Base-by-base conservation (phyloP, 1,140 invertebrate species). In the Drosophila tsacasi region DNA sequence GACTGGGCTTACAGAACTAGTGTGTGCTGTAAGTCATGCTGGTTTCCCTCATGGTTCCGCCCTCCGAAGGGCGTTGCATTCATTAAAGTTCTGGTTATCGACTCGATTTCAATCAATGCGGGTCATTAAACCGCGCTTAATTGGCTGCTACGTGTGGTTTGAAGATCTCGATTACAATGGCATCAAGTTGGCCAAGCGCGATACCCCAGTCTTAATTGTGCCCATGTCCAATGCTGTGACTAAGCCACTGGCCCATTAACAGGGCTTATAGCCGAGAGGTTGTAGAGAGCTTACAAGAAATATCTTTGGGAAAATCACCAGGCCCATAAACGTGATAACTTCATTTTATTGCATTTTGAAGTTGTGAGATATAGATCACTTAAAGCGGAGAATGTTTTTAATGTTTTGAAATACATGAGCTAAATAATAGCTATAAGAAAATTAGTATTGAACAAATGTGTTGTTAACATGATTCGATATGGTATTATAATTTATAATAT, bases 11-110 rank as follows among this genome's bases (percentile, higher is more conserved):
- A 63, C 35, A 78, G 82, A 81, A 85, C 82, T 19, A 37, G 67
- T 44, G 13, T 55, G 4, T 37, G 52, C 19, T 37, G 19, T 37
- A 55, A 55, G 52, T 46, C 64, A 66, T 68, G 60, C 68, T 55
- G 30, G 32, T 46, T 74, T 62, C 61, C 35, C 46, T 63, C 46
- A 72, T 21, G 40, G 52, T 25, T 37, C 25, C 69, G 67, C 67
- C 67, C n/a, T 21, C 19, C 73, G 73, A 84, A 84, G 77, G 82
- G 77, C 81, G 61, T 32, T 77, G 73, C 19, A 54, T 76, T 78
- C 60, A 55, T 66, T 74, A 74, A 52, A 44, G 84, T 86, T 86
- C 80, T 86, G 61, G 60, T 32, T 75, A 55, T 74, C 57, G 44
- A 37, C 23, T 37, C 21, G 15, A 25, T 35, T 15, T 10, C 49